phyloP scores from a whole-genome alignment of 2,113 vertebrate genomes.

The Clarias gariepinus region DNA sequence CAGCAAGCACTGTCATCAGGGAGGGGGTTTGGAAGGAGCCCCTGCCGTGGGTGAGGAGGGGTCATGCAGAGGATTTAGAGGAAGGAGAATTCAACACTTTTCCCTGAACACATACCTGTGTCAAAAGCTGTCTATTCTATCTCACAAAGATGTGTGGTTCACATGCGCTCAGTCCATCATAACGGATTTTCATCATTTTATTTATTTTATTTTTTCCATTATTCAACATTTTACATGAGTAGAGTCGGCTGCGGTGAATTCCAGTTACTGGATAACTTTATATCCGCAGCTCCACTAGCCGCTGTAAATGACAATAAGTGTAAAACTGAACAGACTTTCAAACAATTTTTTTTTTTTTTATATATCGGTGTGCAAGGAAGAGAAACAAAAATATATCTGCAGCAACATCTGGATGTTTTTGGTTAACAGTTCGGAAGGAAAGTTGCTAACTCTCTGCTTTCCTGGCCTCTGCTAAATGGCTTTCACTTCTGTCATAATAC shows the following conservation, averaged over 20 bases:
- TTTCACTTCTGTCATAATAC: slow-evolving; percentile 57
- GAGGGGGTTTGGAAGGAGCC: background rate
- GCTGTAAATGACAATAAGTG: background rate
- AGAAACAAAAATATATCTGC: slow-evolving; percentile 4
- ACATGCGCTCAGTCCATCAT: background rate
- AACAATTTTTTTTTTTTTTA: slow-evolving; percentile 27
- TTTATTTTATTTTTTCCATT: background rate
- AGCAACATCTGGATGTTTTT: slow-evolving; percentile 41
- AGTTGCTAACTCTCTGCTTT: slow-evolving; percentile 30
- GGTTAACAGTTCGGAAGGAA: slow-evolving; percentile 30
- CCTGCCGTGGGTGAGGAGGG: slow-evolving; percentile 3
- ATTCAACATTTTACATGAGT: background rate
- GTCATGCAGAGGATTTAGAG: slow-evolving; percentile 29
- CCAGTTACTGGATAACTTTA: background rate
- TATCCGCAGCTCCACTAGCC: background rate
- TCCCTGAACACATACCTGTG: slow-evolving; percentile 24
- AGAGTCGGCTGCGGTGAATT: background rate
- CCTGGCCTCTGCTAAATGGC: slow-evolving; percentile 40
- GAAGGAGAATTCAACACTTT: slow-evolving; percentile 36
- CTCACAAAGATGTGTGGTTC: background rate
- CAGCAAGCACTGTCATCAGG: slow-evolving; percentile 48
- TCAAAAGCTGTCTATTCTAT: slow-evolving; percentile 28
- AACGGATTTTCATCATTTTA: background rate
- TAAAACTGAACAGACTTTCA: background rate
- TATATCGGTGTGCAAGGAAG: slow-evolving; percentile 2